A percentile compares a stretch with the other conserved stretches of the same genome.
Conservation (phyloP, 2,113 vertebrate genomes). For the Lonchura striata region DNA sequence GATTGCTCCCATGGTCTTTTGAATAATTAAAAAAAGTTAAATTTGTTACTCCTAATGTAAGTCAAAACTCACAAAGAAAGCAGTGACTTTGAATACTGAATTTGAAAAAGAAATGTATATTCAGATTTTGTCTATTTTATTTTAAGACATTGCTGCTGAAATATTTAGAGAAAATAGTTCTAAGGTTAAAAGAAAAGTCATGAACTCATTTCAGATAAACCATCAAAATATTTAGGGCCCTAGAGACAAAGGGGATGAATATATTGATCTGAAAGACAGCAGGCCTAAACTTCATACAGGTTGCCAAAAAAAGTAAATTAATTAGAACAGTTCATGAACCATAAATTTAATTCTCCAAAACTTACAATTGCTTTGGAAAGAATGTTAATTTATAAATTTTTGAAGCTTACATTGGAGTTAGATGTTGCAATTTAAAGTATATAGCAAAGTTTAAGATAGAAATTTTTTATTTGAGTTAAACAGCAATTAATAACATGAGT, state of each 20-base stretch:
- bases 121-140: background rate
- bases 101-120: background rate
- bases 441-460: background rate
- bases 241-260: background rate
- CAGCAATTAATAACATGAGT: background rate
- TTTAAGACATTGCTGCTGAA: background rate
- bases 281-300: background rate
- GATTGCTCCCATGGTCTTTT: background rate
- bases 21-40: background rate
- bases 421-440: background rate
- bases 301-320: background rate
- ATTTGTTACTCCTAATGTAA: background rate
- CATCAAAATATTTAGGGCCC: background rate
- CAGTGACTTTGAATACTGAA: background rate
- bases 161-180: background rate
- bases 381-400: background rate
- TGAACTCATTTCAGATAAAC: background rate
- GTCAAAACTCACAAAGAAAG: background rate
- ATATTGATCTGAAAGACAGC: background rate
- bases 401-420: background rate
- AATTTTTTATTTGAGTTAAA: background rate
- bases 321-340: background rate
- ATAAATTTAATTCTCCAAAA: background rate
- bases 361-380: background rate
- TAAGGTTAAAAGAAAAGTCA: background rate